These are phyloP conservation scores for Chrysopa pallens DNA, from an alignment of 1,140 invertebrate species.

Conservation along the genomic window DNA sequence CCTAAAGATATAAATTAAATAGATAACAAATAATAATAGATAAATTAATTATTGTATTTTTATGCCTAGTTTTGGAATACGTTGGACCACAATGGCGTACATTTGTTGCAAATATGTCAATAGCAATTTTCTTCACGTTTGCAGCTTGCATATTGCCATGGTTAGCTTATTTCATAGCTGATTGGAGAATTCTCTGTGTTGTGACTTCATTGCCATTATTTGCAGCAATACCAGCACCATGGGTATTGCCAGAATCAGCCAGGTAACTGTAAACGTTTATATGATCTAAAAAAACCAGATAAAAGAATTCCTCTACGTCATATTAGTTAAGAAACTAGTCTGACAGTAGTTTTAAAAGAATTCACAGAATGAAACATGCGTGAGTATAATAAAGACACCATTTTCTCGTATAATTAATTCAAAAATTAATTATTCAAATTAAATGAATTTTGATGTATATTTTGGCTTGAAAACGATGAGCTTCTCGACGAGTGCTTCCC, in stretches of 20 bases:
- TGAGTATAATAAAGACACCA: no score
- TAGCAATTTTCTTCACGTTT: slow-evolving; percentile 71
- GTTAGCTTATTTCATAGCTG: slow-evolving; percentile 55
- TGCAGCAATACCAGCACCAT: slow-evolving; percentile 47
- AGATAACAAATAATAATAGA: slow-evolving; percentile 3
- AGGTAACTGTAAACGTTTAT: slow-evolving; percentile 24
- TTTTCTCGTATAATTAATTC: no score
- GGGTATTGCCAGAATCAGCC: slow-evolving; percentile 65
- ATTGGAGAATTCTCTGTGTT: slow-evolving; percentile 57
- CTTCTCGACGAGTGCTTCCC: no score
- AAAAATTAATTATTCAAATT: no score
- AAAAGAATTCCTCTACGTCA: no score
- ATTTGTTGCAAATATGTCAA: slow-evolving; percentile 77
- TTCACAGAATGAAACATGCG: no score
- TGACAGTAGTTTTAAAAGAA: no score
- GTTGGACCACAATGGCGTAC: slow-evolving; percentile 74
- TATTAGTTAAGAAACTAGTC: no score
- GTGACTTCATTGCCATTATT: slow-evolving; percentile 56
- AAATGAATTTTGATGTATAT: no score
- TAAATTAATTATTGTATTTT: slow-evolving; percentile 5
- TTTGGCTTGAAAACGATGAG: no score
- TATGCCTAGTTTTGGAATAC: slow-evolving; percentile 59
- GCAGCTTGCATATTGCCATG: slow-evolving; percentile 61
- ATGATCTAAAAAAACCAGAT: no score
- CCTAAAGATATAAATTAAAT: no score